Percentiles rank a stretch among this genome's conserved stretches.
These are phyloP conservation scores for Scaptomyza pallida DNA, from an alignment of 1,140 invertebrate genomes.

Conservation along the genomic window DNA sequence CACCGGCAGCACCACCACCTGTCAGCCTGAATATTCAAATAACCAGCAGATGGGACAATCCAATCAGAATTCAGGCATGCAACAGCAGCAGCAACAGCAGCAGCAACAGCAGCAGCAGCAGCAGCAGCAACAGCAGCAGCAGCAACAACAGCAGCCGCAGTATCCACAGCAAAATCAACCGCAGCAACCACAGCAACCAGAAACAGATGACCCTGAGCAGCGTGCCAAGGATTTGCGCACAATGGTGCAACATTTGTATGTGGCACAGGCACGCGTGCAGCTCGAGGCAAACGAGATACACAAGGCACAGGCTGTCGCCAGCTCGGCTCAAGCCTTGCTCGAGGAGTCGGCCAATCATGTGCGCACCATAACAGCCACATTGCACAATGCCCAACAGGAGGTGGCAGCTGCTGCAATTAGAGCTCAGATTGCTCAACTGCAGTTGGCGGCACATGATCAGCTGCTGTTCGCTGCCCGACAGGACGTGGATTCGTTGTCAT, in stretches of 20 bases:
- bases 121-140: background rate
- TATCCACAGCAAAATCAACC: background rate
- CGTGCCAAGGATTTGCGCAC: constrained; percentile 63
- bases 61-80: constrained; percentile 1
- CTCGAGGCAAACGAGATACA: constrained; percentile 78
- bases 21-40: background rate
- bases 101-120: background rate
- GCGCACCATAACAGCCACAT: constrained; percentile 70
- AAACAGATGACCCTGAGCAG: constrained; percentile 51
- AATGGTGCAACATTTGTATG: constrained; percentile 77
- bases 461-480: constrained; percentile 79
- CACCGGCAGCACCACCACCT: background rate
- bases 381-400: constrained; percentile 80
- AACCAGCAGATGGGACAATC: background rate
- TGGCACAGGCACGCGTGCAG: constrained; percentile 80
- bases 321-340: constrained; percentile 62
- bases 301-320: constrained; percentile 75
- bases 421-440: constrained; percentile 78
- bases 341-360: constrained; percentile 80
- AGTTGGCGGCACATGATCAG: constrained; percentile 81
- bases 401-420: constrained; percentile 77
- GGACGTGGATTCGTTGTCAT: constrained; percentile 78
- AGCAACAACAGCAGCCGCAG: background rate
- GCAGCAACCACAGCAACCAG: constrained; percentile 9
- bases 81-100: no score